A percentile compares a stretch with the other conserved stretches of the same genome.
Evolutionary conservation across 2,113 vertebrate species (phyloP).

Genomic region (Suncus etruscus): DNA sequence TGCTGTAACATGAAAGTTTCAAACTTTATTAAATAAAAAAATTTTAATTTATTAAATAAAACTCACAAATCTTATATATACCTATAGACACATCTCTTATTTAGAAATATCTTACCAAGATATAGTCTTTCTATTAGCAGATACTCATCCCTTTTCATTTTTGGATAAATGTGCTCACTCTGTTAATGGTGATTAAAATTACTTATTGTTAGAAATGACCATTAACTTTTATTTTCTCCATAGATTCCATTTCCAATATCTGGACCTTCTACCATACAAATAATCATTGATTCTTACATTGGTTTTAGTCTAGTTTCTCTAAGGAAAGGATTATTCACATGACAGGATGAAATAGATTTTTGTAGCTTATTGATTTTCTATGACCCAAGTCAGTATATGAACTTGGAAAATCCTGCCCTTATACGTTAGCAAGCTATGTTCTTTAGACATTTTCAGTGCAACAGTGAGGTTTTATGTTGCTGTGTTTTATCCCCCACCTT

Average conservation of each 20-base stretch:
- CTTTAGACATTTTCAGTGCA: slow-evolving; percentile 24
- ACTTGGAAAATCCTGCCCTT: background rate
- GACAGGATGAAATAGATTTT: background rate
- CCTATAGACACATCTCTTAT: too few relatives aligned
- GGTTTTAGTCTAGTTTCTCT: background rate
- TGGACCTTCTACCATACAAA: background rate
- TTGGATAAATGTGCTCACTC: background rate
- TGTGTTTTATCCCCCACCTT: background rate
- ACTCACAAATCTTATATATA: background rate
- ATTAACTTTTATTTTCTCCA: background rate
- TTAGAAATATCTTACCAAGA: background rate
- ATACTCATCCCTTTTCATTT: background rate
- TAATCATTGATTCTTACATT: background rate
- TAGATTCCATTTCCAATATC: background rate
- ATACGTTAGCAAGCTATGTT: background rate
- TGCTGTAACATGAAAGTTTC: background rate
- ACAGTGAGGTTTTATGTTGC: background rate
- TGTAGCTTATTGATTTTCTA: slow-evolving; percentile 26
- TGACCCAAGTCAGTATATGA: background rate
- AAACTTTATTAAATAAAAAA: background rate
- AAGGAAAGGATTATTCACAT: slow-evolving; percentile 1
- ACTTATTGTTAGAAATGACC: background rate
- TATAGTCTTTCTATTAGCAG: background rate
- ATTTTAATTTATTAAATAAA: background rate
- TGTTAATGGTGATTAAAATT: background rate